phyloP scores from a whole-genome alignment of 2,797 vertebrate species.

The Fratercula arctica region DNA sequence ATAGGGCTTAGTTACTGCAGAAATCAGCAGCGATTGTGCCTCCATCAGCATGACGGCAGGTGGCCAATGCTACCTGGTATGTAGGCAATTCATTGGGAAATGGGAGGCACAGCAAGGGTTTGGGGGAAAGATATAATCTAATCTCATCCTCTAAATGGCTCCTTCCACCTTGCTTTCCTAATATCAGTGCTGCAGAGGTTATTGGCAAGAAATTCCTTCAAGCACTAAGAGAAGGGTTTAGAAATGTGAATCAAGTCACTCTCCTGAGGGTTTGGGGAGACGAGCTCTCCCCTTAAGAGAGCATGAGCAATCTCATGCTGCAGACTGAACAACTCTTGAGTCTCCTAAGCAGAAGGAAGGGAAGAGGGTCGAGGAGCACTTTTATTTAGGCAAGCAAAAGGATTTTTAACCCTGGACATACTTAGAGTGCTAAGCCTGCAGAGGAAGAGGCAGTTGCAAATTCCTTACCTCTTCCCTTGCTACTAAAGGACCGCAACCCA shows the following conservation, averaged over 20 bases:
- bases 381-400: background rate
- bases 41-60: background rate
- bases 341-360: background rate
- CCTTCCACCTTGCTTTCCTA: background rate
- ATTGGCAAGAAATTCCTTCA: background rate
- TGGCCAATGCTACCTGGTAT: background rate
- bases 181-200: background rate
- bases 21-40: background rate
- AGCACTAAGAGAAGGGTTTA: background rate
- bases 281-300: background rate
- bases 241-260: background rate
- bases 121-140: background rate
- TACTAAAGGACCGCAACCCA: accelerated
- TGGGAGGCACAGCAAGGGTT: background rate
- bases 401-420: background rate
- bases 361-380: background rate
- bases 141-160: background rate
- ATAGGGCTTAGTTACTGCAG: background rate
- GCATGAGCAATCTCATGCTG: background rate
- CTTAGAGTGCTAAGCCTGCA: background rate
- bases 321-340: background rate
- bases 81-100: background rate
- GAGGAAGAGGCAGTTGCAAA: background rate
- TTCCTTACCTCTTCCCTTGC: background rate
- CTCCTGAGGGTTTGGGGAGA: background rate